Evolutionary conservation across 2,888 invertebrate genomes (phyloP), one percentile per base, ranked within the genome.

Genomic region (Eudasyphora cyanicolor): DNA sequence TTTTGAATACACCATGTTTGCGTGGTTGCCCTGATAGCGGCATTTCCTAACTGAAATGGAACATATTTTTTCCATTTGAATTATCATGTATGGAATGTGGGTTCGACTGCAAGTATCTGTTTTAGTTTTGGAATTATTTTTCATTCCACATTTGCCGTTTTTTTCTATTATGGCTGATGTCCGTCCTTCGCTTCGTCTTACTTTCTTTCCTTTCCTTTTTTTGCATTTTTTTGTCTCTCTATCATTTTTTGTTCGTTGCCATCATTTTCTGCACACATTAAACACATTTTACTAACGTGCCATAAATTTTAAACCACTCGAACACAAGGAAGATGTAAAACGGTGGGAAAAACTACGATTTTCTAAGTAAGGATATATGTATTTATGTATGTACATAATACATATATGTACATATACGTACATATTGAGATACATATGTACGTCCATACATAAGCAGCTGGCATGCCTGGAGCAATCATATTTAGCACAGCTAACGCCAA

Each of bases 241-340:
- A 42, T 49, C 4, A 45, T 32, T 70, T 62, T 76, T 51, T 10
- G 5, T 51, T 54, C 38, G 29, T 75, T 42, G 49, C 27, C 27
- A 49, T 57, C 57, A 38, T 79, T 79, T 82, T 77, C 62, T 73
- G 54, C 76, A 83, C 70, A 83, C 77, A 77, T 83, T 83, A 83
- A 83, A 77, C 70, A 83, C 80, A 83, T 83, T 83, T 83, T 83
- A 69, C 83, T 70, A 77, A 80, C 74, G 74, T 80, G 80, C 80
- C 83, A 83, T 83, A 80, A 80, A 83, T 83, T 80, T 77, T 70
- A 70, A 80, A 75, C 83, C 83, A 71, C 80, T 83, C 77, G 77
- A 80, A 83, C 75, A 64, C 54, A 77, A 80, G 75, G 70, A 67
- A 80, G 79, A 79, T 83, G 74, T 62, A 77, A 74, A 76, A 76